Base-by-base conservation (phyloP, 2,113 vertebrate genomes). In the Stictonetta naevosa region DNA sequence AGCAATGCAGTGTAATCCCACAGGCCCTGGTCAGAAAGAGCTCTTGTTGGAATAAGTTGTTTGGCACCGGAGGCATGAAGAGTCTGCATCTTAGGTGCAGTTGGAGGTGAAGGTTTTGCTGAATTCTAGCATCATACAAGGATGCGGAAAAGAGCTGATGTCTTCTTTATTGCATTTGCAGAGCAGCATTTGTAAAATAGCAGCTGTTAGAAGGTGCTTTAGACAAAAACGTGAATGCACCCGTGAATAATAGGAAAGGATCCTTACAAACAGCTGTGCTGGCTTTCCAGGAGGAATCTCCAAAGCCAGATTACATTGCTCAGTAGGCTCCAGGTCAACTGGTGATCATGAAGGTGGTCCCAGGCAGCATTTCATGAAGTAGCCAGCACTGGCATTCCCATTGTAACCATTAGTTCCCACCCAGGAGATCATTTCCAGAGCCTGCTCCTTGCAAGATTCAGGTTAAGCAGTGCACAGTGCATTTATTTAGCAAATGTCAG, bases 331-430 rank as follows among this genome's bases (percentile, higher is more conserved):
- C 42, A 63, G 42, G 69, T 68, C 36, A 69, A 33, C 22, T 52
- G 21, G 5, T 0, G 22, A 20, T 67, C 3, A 8, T 18, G 44
- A 50, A 74, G 11, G 7, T 10, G 2, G 22, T 55, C 12, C 8
- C 42, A 58, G 33, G 20, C 13, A 58, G 55, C 0, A 0, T 62
- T 92, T 76, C n/a, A 4, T 17, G 33, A 56, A 59, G 40, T 21
- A 64, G 4, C 25, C 0, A 0, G 8, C 7, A 21, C 17, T 58
- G 55, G 10, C 0, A 1, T 81, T 89, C 76, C 21, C 34, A 29
- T 16, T 26, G 25, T 1, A 1, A 18, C 4, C 20, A 31, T 55
- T 29, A 23, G 8, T n/a, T 7, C 11, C 7, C 5, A 25, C 13
- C 2, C n/a, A 59, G 18, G 21, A 76, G 1, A 34, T 20, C 12